phyloP scores from a whole-genome alignment of 2,113 vertebrate genomes.

The Gymnobelideus leadbeateri region DNA sequence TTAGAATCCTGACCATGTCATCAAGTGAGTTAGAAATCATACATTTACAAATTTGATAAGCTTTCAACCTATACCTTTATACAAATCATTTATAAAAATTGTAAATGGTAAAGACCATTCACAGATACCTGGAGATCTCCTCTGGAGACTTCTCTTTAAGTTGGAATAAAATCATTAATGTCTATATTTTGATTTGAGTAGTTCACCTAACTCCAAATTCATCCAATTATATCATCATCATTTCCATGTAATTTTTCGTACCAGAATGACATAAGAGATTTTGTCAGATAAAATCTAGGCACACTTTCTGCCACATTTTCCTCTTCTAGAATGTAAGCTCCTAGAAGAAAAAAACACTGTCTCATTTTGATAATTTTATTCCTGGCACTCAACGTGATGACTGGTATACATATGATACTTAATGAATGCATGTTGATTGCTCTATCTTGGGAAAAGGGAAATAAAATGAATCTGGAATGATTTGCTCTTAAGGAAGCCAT shows the following conservation, averaged over 20 bases:
- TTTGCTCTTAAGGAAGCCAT: not conserved
- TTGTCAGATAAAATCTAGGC: not conserved
- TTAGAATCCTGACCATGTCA: not conserved
- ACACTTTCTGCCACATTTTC: not conserved
- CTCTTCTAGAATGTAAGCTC: not conserved
- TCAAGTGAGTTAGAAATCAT: not conserved
- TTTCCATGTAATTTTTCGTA: not conserved
- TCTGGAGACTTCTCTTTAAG: not conserved
- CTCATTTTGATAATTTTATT: not conserved
- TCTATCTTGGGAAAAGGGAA: not conserved
- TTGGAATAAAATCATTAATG: not conserved
- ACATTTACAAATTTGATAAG: not conserved
- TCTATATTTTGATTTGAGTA: not conserved
- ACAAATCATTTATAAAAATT: not conserved
- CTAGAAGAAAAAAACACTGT: no score
- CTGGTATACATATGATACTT: not conserved
- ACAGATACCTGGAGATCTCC: not conserved
- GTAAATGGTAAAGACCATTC: not conserved
- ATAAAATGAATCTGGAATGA: not conserved
- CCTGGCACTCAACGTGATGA: not conserved
- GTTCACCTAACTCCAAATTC: not conserved
- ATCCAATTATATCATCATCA: not conserved
- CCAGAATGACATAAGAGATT: not conserved
- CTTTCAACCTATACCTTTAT: not conserved
- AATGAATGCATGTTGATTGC: not conserved